Base-by-base conservation (phyloP, 2,797 vertebrate species). In the Sebastes glaucus region DNA sequence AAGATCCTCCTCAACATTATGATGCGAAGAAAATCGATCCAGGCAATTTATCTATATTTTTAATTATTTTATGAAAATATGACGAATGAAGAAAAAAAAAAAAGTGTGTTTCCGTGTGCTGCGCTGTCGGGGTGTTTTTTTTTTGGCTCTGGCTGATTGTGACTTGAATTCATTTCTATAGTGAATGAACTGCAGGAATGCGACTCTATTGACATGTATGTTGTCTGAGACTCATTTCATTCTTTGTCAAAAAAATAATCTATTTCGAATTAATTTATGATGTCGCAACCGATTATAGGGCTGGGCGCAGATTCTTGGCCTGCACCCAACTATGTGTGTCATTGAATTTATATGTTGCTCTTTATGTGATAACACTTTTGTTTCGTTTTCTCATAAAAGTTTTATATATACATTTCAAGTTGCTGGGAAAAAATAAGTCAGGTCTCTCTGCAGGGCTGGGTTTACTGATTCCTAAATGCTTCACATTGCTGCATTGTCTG, bases 21-120 rank as follows among this genome's bases (percentile, higher is more conserved):
- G 78, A 62, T 87, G 86, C 38, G 76, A 95, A 94, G 81, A 95
- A 89, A 72, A 81, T 23, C 56, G 73, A 35, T 57, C 71, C 32
- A 25, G 81, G 83, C 53, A 96, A 94, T 94, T 96, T 96, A 95
- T 95, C 96, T 94, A 78, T 97, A 98, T 98, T 99, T 98, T 97
- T 97, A 97, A 96, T 94, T 97, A 97, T 97, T 98, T 98, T 98
- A 97, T 97, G 97, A 97, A 98, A 98, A 97, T 95, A 97, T 97
- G 97, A 97, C 96, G 97, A 97, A 95, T 96, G 97, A 89, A 95
- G 96, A 94, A 94, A 66, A 95, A 96, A 94, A 94, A 66, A 35
- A 88, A 89, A 87, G 28, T 30, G 65, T 73, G 89, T 93, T 95
- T 95, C 93, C 94, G 94, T 92, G 93, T 93, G 90, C 92, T 92